Evolutionary conservation across 2,797 vertebrate genomes (phyloP).

Genomic region (Eptatretus atami): DNA sequence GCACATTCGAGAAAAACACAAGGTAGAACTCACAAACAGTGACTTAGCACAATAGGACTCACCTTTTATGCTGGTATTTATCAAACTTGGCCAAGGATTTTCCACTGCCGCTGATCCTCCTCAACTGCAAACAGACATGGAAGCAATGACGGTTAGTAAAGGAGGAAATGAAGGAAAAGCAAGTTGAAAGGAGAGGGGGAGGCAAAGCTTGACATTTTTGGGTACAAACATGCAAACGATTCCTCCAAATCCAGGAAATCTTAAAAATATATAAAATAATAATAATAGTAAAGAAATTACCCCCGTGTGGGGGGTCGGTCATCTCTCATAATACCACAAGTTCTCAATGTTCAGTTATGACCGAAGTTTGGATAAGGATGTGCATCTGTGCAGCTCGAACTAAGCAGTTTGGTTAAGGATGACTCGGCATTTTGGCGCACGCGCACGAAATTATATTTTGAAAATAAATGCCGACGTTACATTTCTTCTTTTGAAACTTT

Average conservation of each 20-base stretch:
- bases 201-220: not conserved
- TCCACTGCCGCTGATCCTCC: conserved; percentile 69
- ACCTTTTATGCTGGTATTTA: conserved; percentile 92
- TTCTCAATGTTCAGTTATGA: too few relatives aligned
- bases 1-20: not conserved
- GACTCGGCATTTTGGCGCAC: too few relatives aligned
- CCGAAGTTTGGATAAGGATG: too few relatives aligned
- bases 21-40: not conserved
- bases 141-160: not conserved
- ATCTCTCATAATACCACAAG: too few relatives aligned
- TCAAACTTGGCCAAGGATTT: conserved; percentile 59
- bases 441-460: too few relatives aligned
- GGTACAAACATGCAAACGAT: not conserved
- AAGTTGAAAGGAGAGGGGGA: not conserved
- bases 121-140: conserved; percentile 23
- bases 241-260: not conserved
- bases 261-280: not conserved
- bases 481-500: too few relatives aligned
- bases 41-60: conserved; percentile 9
- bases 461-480: too few relatives aligned
- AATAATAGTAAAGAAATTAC: too few relatives aligned
- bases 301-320: too few relatives aligned
- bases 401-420: too few relatives aligned
- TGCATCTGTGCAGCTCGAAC: too few relatives aligned
- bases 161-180: not conserved